Conservation (phyloP, 92 coral and sea anemone species). For the Plumapathes pennacea region DNA sequence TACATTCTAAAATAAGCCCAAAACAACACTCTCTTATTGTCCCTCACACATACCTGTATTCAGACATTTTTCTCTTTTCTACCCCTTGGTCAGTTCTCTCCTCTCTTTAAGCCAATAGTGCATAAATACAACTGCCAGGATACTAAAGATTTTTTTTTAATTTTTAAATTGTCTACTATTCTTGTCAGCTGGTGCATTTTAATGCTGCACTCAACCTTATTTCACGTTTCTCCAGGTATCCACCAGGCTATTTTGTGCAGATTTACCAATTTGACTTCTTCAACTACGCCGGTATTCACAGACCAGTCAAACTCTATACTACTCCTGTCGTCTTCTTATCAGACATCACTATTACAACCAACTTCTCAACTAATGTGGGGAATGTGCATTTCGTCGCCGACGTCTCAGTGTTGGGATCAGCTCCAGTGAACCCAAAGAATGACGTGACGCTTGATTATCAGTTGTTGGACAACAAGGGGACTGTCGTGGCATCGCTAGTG, state of each 20-base stretch:
- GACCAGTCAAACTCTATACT: constrained; percentile 90
- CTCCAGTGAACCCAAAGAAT: constrained; percentile 29
- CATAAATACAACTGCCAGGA: too few relatives aligned
- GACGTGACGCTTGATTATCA: constrained; percentile 69
- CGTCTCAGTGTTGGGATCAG: constrained; percentile 21
- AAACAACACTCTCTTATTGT: too few relatives aligned
- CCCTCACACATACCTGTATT: too few relatives aligned
- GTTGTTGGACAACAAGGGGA: constrained; percentile 61
- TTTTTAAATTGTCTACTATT: too few relatives aligned
- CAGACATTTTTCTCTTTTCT: too few relatives aligned
- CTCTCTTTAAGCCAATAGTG: too few relatives aligned
- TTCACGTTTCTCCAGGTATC: constrained; percentile 75
- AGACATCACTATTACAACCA: constrained; percentile 81
- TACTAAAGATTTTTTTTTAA: too few relatives aligned
- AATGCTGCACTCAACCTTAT: too few relatives aligned
- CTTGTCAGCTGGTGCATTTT: too few relatives aligned
- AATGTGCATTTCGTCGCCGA: constrained; percentile 52
- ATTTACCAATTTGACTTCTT: constrained; percentile 90
- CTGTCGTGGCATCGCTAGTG: constrained; percentile 54
- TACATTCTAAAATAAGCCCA: too few relatives aligned
- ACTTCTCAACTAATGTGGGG: constrained; percentile 52
- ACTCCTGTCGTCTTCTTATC: constrained; percentile 87
- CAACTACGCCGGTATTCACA: constrained; percentile 99
- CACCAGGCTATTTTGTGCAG: constrained; percentile 91
- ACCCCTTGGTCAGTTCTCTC: too few relatives aligned